A percentile compares a stretch with the other conserved stretches of the same genome.
These are phyloP conservation scores for Suillia variegata DNA, from an alignment of 2,888 invertebrate species.

Conservation along the genomic window DNA sequence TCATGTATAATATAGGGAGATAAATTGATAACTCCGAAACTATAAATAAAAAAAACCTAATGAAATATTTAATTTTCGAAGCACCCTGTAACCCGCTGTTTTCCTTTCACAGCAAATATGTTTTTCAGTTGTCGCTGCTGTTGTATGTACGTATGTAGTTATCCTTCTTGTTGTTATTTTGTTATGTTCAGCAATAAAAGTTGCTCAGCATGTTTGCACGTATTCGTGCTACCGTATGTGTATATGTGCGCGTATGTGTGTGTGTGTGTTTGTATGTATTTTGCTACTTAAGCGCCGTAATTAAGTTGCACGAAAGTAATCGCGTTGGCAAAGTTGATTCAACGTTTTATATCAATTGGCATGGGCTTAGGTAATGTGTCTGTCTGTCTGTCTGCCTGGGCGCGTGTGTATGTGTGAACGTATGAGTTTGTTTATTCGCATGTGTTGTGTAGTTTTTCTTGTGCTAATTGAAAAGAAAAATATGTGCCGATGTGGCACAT, in stretches of 20 bases:
- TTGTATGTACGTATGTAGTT: too few species aligned
- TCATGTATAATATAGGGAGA: too few species aligned
- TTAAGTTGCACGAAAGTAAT: background rate
- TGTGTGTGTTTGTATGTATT: conserved; percentile 3
- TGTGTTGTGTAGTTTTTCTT: background rate
- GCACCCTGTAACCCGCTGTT: too few species aligned
- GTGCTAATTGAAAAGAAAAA: background rate
- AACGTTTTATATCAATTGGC: background rate
- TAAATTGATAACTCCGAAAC: too few species aligned
- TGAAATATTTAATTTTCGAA: too few species aligned
- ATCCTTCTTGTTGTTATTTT: too few species aligned
- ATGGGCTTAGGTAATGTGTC: background rate
- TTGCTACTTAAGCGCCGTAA: background rate
- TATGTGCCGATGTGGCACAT: background rate
- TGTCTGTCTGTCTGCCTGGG: background rate
- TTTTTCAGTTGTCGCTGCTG: too few species aligned
- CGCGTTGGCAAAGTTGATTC: background rate
- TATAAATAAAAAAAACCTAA: too few species aligned
- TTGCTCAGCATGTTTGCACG: background rate
- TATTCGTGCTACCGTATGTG: conserved; percentile 1
- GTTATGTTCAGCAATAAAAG: too few species aligned
- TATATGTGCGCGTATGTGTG: conserved; percentile 18
- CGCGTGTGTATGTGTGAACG: background rate
- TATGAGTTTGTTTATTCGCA: background rate
- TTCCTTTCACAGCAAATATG: too few species aligned